Percentiles rank a stretch among this genome's conserved stretches.
These are phyloP conservation scores for Hippocampus abdominalis DNA, from an alignment of 2,113 vertebrate genomes.

Conservation along the genomic window DNA sequence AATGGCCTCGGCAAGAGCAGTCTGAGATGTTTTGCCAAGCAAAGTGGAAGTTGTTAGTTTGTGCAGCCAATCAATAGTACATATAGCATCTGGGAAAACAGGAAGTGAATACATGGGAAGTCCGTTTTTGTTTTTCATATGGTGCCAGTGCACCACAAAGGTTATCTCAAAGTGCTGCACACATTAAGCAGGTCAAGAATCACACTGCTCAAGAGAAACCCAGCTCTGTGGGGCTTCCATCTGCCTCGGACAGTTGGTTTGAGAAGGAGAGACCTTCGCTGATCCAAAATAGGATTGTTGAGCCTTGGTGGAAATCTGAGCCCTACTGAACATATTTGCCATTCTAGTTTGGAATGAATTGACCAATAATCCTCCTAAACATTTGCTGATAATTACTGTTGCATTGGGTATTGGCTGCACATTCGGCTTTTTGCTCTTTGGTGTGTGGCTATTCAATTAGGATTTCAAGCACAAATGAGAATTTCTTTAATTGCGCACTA, in stretches of 20 bases:
- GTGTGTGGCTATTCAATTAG: too few species aligned
- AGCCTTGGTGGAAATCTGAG: background rate
- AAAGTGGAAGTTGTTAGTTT: slow-evolving; percentile 50
- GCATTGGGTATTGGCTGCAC: background rate
- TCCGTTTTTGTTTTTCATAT: too few species aligned
- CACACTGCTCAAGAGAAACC: background rate
- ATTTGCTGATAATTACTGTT: background rate
- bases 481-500: too few species aligned
- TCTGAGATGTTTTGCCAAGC: slow-evolving; percentile 33
- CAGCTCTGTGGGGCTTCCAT: background rate
- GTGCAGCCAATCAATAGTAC: slow-evolving; percentile 36
- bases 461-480: too few species aligned
- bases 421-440: background rate
- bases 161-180: too few species aligned
- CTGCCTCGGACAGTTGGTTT: background rate
- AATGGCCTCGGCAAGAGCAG: slow-evolving; percentile 47
- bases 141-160: too few species aligned
- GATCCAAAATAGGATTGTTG: background rate
- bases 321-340: background rate
- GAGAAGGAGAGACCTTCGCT: background rate
- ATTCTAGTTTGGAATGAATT: background rate
- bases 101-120: slow-evolving; percentile 6
- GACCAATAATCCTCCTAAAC: background rate
- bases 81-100: slow-evolving; percentile 17
- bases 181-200: background rate